Percentiles rank a stretch among this genome's conserved stretches.
Evolutionary conservation across 2,113 vertebrate genomes (phyloP).

Genomic region (Neolamprologus caudopunctatus): DNA sequence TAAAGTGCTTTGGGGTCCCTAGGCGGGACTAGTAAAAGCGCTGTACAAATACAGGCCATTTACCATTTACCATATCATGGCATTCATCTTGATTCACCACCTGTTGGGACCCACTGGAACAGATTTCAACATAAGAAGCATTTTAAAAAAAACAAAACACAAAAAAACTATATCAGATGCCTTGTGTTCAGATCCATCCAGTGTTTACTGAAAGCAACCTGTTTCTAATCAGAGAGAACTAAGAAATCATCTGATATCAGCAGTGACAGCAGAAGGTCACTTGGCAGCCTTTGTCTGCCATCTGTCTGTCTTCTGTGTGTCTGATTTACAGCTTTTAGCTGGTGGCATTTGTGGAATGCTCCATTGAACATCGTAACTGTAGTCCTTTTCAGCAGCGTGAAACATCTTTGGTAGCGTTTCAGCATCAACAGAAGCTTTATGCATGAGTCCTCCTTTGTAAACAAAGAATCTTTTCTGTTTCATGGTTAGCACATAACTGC

Average conservation of each 20-base stretch:
- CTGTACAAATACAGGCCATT: too few species aligned
- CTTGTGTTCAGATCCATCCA: not conserved
- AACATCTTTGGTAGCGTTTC: not conserved
- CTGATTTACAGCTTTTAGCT: not conserved
- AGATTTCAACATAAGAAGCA: not conserved
- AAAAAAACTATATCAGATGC: not conserved
- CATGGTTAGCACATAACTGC: not conserved
- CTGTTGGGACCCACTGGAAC: not conserved
- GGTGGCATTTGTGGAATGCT: conserved; percentile 1
- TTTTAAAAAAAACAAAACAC: fast-evolving
- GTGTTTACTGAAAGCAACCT: not conserved
- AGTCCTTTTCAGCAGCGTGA: not conserved
- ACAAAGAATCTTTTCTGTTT: conserved; percentile 15
- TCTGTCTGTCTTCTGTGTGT: not conserved
- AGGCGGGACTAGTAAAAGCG: too few species aligned
- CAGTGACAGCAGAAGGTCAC: not conserved
- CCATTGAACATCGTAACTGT: not conserved
- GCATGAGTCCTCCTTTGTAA: not conserved
- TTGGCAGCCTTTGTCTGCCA: not conserved
- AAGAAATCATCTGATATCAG: not conserved
- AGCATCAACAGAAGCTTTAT: conserved; percentile 1
- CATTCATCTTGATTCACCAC: not conserved
- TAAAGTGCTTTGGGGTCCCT: too few species aligned
- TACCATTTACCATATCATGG: not conserved
- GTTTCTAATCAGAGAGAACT: not conserved